phyloP scores from a whole-genome alignment of 1,140 invertebrate genomes.

The Reticulitermes speratus region DNA sequence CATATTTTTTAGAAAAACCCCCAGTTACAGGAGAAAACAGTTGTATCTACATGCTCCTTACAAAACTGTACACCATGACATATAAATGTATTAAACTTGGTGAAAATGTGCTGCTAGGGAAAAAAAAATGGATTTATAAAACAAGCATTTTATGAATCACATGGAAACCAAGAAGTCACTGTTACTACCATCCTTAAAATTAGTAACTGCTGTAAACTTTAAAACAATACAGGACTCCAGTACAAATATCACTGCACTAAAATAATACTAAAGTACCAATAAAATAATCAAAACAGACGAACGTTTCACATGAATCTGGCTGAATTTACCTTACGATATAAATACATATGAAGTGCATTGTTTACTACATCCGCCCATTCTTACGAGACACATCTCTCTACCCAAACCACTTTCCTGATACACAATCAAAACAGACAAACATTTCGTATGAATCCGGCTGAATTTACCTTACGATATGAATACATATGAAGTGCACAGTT shows the following conservation, averaged over 20 bases:
- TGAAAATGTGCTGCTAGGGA: background rate
- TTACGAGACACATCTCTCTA: too few species aligned
- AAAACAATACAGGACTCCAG: background rate
- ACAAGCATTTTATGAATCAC: background rate
- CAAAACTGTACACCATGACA: background rate
- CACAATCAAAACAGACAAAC: background rate
- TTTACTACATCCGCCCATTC: too few species aligned
- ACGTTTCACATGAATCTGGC: background rate
- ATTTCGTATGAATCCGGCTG: background rate
- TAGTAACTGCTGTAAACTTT: background rate
- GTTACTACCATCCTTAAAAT: background rate
- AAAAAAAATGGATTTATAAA: background rate
- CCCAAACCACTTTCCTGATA: too few species aligned
- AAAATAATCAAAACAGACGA: background rate
- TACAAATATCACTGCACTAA: slow-evolving; percentile 1
- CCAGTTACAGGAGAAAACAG: background rate
- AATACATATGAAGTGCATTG: too few species aligned
- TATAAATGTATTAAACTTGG: background rate
- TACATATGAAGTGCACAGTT: too few species aligned
- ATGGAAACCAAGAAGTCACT: background rate
- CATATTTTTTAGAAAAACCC: too few species aligned
- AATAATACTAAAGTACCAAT: slow-evolving; percentile 1
- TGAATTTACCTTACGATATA: background rate
- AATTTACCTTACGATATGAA: background rate
- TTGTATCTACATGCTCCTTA: background rate